Base-by-base conservation (phyloP, 2,797 vertebrate genomes). In the Neosilurus hyrtlii region DNA sequence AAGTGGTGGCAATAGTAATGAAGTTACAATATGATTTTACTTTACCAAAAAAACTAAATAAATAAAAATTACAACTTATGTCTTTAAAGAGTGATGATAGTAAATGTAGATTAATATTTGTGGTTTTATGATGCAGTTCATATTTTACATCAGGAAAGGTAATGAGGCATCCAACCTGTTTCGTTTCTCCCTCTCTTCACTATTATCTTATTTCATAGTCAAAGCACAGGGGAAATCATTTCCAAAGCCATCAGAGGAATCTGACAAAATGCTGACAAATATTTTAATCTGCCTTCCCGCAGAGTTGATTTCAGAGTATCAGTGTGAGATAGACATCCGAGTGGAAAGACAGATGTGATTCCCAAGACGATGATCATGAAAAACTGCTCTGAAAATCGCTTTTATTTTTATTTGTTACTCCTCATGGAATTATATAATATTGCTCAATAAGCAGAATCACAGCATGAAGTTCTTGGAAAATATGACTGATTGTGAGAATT, bases 271-370 rank as follows among this genome's bases (percentile, higher is more conserved):
- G 65, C 57, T 70, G 26, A 56, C 52, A 14, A 54, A 49, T 57
- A 71, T 35, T 61, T 71, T 71, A 43, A 63, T 51, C 76, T 12
- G 24, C 74, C 75, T 65, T 68, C 18, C 76, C 22, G n/a, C 54
- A 24, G 49, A 24, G 76, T 63, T 56, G 63, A 79, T 54, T 57
- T 72, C 82, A 24, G 67, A n/a, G 57, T 4, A 66, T 83, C 67
- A 75, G 30, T n/a, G 61, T 51, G 59, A 61, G 85, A 61, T 51
- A 51, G 61, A 59, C 65, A 71, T 71, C 49, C 66, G 65, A 82
- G 24, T 18, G 22, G 22, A 76, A 66, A 49, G 30, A 77, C 72
- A 83, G 83, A 52, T 11, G 74, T 12, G 26, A 68, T 22, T 24
- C 35, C 71, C 9, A 35, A 20, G 30, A 43, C n/a, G 70, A 81